These are phyloP conservation scores for Zoanthus sociatus DNA, from an alignment of 92 coral and sea anemone species.

Conservation along the genomic window DNA sequence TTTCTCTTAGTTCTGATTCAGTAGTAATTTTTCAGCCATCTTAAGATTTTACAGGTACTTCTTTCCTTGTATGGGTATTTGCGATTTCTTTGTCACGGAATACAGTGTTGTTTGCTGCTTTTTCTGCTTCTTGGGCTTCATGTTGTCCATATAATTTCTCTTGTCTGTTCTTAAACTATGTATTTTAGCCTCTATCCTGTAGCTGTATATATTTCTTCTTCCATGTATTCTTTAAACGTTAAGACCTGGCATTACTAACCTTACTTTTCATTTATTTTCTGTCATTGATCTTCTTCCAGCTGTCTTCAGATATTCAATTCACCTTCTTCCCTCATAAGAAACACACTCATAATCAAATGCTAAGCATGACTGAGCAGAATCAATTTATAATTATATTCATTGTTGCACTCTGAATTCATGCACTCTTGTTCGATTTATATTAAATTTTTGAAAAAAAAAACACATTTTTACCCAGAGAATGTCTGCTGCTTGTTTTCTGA, in stretches of 20 bases:
- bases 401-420: no score
- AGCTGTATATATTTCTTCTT: constrained; percentile 11
- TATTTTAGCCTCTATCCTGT: background rate
- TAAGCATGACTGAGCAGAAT: no score
- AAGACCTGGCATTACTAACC: constrained; percentile 21
- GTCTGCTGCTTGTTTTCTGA: constrained; percentile 76
- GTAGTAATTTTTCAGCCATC: background rate
- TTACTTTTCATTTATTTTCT: constrained; percentile 18
- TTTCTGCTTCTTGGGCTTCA: constrained; percentile 29
- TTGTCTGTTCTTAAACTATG: constrained; percentile 37
- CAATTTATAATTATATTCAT: no score
- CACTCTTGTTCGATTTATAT: no score
- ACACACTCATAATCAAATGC: no score
- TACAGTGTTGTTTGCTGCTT: constrained; percentile 42
- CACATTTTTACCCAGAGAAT: constrained; percentile 43
- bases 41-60: constrained; percentile 36
- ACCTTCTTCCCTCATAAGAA: background rate
- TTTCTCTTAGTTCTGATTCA: constrained; percentile 20
- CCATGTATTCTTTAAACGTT: constrained; percentile 7
- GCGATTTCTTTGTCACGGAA: constrained; percentile 23
- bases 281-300: constrained; percentile 33
- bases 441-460: background rate
- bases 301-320: constrained; percentile 22
- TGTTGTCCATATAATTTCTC: constrained; percentile 1
- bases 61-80: constrained; percentile 7